Conservation (phyloP, 2,888 invertebrate species). For the Aphrophora alni region DNA sequence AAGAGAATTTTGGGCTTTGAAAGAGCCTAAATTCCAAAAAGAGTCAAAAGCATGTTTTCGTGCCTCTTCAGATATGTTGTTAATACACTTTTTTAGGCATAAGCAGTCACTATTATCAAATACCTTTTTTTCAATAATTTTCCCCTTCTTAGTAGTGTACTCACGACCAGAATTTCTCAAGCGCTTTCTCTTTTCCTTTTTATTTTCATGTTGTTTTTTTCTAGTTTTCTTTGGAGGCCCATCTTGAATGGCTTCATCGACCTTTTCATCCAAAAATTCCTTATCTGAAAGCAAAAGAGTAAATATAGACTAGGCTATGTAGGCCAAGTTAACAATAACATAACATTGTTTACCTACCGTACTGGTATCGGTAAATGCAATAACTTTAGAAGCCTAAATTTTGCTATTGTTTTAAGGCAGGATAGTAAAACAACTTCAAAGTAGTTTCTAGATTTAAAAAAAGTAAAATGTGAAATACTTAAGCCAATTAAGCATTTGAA, state of each 20-base stretch:
- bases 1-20: neutral
- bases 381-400: no score
- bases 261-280: neutral
- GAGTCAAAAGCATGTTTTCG: constrained; percentile 2
- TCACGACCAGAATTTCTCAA: neutral
- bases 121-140: neutral
- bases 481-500: no score
- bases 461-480: no score
- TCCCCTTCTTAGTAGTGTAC: neutral
- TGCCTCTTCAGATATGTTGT: neutral
- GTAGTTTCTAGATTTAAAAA: no score
- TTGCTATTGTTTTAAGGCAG: no score
- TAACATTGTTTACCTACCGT: no score
- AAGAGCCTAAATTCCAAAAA: constrained; percentile 11
- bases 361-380: no score
- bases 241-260: neutral
- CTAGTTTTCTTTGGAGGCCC: neutral
- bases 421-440: no score
- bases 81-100: neutral
- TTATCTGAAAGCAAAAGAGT: neutral
- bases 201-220: neutral
- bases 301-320: no score
- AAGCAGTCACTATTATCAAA: neutral
- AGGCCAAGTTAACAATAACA: no score
- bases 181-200: neutral